Evolutionary conservation across 1,140 invertebrate genomes (phyloP), one percentile per base, ranked within the genome.

Genomic region (Marisa cornuarietis): DNA sequence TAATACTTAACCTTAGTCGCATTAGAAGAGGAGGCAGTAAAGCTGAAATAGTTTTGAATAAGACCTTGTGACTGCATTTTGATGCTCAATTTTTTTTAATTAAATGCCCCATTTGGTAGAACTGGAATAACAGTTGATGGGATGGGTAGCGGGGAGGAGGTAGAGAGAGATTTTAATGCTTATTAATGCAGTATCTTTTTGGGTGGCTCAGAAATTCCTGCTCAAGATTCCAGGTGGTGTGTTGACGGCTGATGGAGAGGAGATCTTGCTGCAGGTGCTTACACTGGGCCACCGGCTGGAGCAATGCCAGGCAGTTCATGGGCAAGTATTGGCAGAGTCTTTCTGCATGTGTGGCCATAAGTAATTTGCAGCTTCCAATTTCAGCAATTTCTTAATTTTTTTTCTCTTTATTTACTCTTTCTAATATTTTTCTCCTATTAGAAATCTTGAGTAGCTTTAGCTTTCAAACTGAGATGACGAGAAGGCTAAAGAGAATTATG

Each of bases 211-310:
- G 92, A 93, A 93, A 92, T 99, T 99, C 92, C 93, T 99, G n/a
- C 94, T 98, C 79, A 98, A 99, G 93, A 94, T 99, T 85, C 98
- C 98, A 68, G 96, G 96, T 80, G 98, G 98, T 49, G 96, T 99
- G 77, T 99, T 99, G 92, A 94, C 97, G 0, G 93, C 94, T 54
- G 95, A 96, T 75, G 95, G 96, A 81, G 98, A 99, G 91, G 94
- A 96, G 91, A 93, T 95, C 81, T 93, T 99, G 66, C 98, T 99
- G 90, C 93, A 95, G 79, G 95, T 97, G 75, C 95, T 98, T 85
- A 94, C 96, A 87, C 81, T 92, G 52, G 90, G 86, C 8, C 89
- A 92, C 88, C 93, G 95, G 83, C 93, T 95, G 85, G 94, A 96
- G 88, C 97, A 98, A 92, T 94, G 96, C 88, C 95, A 97, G 90